phyloP scores from a whole-genome alignment of 2,888 invertebrate genomes.

The Tyria jacobaeae region DNA sequence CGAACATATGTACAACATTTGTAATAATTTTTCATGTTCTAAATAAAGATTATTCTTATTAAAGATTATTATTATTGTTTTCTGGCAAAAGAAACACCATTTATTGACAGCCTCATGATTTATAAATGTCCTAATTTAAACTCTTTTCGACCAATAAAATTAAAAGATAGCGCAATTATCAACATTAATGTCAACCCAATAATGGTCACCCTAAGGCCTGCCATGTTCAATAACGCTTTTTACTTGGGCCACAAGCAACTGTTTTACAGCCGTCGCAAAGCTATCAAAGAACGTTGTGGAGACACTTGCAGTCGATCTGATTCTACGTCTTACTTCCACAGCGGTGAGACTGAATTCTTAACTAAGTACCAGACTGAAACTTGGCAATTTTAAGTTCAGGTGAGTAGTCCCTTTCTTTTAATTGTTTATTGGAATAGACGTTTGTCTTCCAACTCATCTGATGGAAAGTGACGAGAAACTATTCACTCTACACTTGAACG shows the following conservation, averaged over 20 bases:
- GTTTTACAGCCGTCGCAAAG: conserved; percentile 7
- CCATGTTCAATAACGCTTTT: conserved; percentile 18
- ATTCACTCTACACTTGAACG: too few species aligned
- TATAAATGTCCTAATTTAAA: neutral
- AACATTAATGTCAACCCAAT: neutral
- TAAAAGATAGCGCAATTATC: neutral
- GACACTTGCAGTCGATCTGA: conserved; percentile 11
- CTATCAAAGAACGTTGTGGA: conserved; percentile 20
- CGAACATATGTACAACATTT: too few species aligned
- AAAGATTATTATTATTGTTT: too few species aligned
- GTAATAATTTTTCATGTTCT: too few species aligned
- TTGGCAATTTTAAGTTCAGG: neutral
- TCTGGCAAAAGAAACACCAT: too few species aligned
- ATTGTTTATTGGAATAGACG: too few species aligned
- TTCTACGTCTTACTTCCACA: conserved; percentile 19
- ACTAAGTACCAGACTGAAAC: conserved; percentile 4
- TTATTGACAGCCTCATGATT: too few species aligned
- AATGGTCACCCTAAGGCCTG: neutral
- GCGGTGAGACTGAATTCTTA: conserved; percentile 4
- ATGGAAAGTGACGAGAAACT: too few species aligned
- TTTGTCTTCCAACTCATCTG: too few species aligned
- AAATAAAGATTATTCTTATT: too few species aligned
- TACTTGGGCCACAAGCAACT: conserved; percentile 16
- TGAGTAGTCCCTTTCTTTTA: neutral
- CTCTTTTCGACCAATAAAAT: neutral